These are phyloP conservation scores for Argya squamiceps DNA, from an alignment of 2,797 vertebrate genomes.

Conservation along the genomic window DNA sequence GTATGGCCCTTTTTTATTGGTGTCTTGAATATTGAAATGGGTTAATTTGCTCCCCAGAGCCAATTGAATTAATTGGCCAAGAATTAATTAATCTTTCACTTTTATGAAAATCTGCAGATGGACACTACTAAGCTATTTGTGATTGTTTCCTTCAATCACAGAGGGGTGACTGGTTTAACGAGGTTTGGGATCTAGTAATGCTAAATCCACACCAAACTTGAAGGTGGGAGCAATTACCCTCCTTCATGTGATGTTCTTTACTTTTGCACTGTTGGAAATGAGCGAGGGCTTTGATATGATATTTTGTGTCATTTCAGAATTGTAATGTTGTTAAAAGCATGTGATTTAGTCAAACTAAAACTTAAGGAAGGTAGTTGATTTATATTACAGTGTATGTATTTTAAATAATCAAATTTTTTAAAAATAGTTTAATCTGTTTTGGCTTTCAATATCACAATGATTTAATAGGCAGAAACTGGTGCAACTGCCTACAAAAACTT, in stretches of 20 bases:
- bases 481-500: not conserved
- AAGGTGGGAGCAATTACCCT: not conserved
- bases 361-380: not conserved
- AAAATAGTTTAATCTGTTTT: not conserved
- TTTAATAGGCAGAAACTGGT: not conserved
- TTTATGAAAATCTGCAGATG: not conserved
- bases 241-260: not conserved
- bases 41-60: not conserved
- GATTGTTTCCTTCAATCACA: not conserved
- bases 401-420: not conserved
- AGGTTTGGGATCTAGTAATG: not conserved
- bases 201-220: not conserved
- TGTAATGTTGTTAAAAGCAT: not conserved
- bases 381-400: not conserved
- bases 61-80: not conserved
- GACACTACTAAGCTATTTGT: not conserved
- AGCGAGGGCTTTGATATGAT: fast-evolving
- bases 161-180: not conserved
- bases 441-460: not conserved
- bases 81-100: not conserved
- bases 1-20: not conserved
- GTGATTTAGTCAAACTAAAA: not conserved
- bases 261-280: not conserved
- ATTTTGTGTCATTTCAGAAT: not conserved
- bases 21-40: not conserved